Conservation (phyloP, 2,113 vertebrate genomes). For the Seriola aureovittata region DNA sequence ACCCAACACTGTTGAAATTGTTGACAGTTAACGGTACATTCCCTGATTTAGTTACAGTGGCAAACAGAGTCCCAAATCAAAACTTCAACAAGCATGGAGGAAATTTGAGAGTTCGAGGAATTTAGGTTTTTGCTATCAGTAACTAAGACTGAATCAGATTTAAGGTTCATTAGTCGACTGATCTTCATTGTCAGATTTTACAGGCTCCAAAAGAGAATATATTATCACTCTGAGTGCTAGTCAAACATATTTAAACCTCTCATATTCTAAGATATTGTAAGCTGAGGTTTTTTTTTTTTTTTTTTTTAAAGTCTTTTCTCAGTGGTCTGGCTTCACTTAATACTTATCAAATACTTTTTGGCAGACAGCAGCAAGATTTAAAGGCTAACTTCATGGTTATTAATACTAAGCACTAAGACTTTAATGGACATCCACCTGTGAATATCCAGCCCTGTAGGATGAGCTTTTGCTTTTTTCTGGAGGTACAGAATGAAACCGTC, state of each 20-base stretch:
- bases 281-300: neutral
- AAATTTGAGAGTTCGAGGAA: neutral
- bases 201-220: neutral
- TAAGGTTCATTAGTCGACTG: neutral
- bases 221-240: neutral
- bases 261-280: neutral
- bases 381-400: neutral
- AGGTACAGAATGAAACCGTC: neutral
- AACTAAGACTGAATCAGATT: neutral
- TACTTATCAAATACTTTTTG: neutral
- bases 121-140: neutral
- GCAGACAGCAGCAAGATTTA: neutral
- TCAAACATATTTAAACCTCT: too few species aligned
- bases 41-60: neutral
- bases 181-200: neutral
- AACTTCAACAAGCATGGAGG: neutral
- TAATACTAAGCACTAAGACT: neutral
- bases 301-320: too few species aligned
- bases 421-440: neutral
- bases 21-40: neutral
- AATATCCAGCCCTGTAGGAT: neutral
- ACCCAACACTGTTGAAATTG: neutral
- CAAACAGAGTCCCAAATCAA: neutral
- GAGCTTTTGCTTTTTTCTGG: neutral
- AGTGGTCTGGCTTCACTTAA: neutral